Percentiles rank a stretch among this genome's conserved stretches.
Conservation (phyloP, 2,113 vertebrate genomes). For the Mormyrus iriodes region DNA sequence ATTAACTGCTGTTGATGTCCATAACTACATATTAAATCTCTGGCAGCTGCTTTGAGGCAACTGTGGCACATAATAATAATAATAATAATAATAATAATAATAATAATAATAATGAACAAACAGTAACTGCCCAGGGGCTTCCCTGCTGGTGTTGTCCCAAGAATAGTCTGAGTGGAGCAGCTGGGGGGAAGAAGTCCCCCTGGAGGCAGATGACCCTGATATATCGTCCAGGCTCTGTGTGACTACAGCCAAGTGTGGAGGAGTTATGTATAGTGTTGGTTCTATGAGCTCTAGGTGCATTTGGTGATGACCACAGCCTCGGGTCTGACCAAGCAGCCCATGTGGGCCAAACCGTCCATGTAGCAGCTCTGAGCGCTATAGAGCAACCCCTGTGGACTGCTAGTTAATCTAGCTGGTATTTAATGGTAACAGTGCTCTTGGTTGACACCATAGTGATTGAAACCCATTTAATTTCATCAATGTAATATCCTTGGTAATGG, state of each 20-base stretch:
- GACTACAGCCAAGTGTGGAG: neutral
- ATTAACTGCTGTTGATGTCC: neutral
- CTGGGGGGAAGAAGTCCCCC: constrained; percentile 56
- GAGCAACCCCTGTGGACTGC: neutral
- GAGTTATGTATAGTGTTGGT: neutral
- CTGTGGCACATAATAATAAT: neutral
- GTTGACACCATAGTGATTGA: neutral
- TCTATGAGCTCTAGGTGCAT: neutral
- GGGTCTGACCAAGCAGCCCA: neutral
- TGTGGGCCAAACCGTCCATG: neutral
- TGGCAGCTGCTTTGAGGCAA: neutral
- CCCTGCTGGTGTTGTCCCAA: constrained; percentile 59
- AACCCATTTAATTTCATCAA: neutral
- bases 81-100: too few relatives aligned
- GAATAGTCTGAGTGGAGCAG: constrained; percentile 58
- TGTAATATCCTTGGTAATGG: neutral
- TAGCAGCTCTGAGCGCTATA: neutral
- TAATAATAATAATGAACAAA: neutral
- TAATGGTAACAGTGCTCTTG: neutral
- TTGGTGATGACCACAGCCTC: neutral
- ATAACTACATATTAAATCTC: neutral
- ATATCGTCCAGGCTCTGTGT: constrained; percentile 24
- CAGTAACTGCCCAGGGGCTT: neutral
- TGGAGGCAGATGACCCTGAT: constrained; percentile 48
- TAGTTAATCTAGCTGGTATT: neutral